Percentiles rank a stretch among this genome's conserved stretches.
These are phyloP conservation scores for Phrixothrix hirtus DNA, from an alignment of 2,888 invertebrate genomes.

Conservation along the genomic window DNA sequence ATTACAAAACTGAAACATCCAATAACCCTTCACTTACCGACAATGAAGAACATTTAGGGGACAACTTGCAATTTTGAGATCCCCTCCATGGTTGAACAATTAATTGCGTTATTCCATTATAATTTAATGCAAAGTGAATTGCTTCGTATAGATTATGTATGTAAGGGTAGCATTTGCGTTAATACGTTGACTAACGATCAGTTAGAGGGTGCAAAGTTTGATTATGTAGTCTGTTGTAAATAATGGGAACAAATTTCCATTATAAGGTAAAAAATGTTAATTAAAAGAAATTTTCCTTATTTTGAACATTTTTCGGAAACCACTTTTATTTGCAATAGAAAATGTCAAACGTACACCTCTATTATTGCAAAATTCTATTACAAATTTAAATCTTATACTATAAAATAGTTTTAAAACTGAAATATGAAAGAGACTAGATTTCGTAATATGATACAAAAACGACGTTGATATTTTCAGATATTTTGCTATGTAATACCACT, in stretches of 20 bases:
- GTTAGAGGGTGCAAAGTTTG: not conserved
- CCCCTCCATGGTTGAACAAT: constrained; percentile 23
- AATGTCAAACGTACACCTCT: too few relatives aligned
- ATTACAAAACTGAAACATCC: constrained; percentile 15
- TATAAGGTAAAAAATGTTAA: constrained; percentile 18
- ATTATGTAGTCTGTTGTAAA: not conserved
- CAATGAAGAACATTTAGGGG: constrained; percentile 1
- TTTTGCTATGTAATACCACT: constrained; percentile 20
- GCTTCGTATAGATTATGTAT: constrained; percentile 24
- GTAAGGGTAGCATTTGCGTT: constrained; percentile 19
- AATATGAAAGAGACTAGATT: too few relatives aligned
- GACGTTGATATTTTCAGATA: constrained; percentile 23
- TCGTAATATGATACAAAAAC: too few relatives aligned
- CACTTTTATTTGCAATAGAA: too few relatives aligned
- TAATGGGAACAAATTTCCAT: constrained; percentile 7
- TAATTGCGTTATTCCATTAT: constrained; percentile 34
- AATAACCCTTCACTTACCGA: constrained; percentile 14
- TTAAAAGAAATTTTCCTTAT: too few relatives aligned
- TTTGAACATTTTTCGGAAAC: too few relatives aligned
- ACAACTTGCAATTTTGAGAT: constrained; percentile 13
- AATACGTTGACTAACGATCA: constrained; percentile 23
- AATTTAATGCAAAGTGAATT: constrained; percentile 30
- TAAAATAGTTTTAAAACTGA: too few relatives aligned
- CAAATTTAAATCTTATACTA: too few relatives aligned
- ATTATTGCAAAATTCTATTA: too few relatives aligned